These are phyloP conservation scores for Aleiodes sp. DNA, from an alignment of 1,140 invertebrate genomes.

Conservation along the genomic window DNA sequence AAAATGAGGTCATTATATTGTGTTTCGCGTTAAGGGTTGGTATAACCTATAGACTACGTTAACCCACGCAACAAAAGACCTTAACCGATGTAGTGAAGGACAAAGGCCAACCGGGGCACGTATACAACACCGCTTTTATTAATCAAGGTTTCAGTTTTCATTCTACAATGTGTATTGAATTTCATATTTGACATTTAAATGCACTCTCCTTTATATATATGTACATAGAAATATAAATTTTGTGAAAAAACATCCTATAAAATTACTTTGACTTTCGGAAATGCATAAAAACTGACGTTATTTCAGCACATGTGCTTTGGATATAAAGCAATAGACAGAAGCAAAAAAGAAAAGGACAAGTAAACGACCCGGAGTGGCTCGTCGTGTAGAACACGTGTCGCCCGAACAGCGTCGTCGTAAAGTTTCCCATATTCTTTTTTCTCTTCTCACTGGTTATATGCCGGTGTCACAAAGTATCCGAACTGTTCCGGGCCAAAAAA, in stretches of 20 bases:
- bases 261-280: neutral
- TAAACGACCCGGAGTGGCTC: slow-evolving; percentile 30
- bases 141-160: neutral
- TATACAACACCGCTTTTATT: neutral
- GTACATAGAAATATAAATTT: neutral
- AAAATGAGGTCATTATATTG: neutral
- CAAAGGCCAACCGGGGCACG: neutral
- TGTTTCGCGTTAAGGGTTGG: neutral
- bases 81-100: neutral
- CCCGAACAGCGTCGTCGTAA: slow-evolving; percentile 40
- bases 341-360: slow-evolving; percentile 22
- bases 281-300: neutral
- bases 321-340: slow-evolving; percentile 12
- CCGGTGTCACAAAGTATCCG: neutral
- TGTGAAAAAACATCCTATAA: neutral
- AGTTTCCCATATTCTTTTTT: slow-evolving; percentile 37
- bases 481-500: too few species aligned
- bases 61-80: too few species aligned
- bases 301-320: neutral
- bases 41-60: neutral
- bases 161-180: neutral
- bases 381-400: slow-evolving; percentile 47
- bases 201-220: neutral
- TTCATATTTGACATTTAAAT: too few species aligned
- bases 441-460: neutral